Evolutionary conservation across 2,797 vertebrate genomes (phyloP).

Genomic region (Rhadinocentrus ornatus): DNA sequence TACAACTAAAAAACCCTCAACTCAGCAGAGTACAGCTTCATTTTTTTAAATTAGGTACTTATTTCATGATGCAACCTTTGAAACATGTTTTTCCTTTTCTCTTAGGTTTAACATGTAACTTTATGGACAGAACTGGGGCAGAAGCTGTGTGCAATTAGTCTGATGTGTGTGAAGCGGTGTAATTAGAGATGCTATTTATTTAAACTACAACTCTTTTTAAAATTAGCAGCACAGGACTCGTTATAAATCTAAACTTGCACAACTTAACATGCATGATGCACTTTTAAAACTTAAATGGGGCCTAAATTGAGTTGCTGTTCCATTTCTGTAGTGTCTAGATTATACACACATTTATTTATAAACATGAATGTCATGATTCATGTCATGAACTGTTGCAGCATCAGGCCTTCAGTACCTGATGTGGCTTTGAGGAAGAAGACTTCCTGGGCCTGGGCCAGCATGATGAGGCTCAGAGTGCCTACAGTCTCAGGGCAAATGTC

Average conservation of each 20-base stretch:
- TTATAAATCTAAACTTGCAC: conserved; percentile 17
- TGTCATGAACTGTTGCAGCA: background rate
- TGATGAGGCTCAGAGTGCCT: conserved; percentile 94
- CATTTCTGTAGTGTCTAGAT: background rate
- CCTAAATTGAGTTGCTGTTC: background rate
- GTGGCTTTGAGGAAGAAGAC: conserved; percentile 98
- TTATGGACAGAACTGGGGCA: conserved; percentile 61
- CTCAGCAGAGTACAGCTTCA: conserved; percentile 20
- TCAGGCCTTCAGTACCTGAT: conserved; percentile 83
- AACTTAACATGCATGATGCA: background rate
- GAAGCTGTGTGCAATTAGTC: conserved; percentile 37
- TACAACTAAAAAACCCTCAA: conserved; percentile 25
- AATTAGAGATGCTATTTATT: conserved; percentile 45
- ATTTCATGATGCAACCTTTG: conserved; percentile 36
- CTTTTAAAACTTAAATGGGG: conserved; percentile 14
- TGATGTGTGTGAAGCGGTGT: conserved; percentile 8
- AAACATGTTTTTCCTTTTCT: conserved; percentile 14
- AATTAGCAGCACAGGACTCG: conserved; percentile 17
- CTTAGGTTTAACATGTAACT: conserved; percentile 39
- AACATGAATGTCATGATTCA: background rate
- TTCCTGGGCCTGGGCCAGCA: conserved; percentile 98
- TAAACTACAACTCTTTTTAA: conserved; percentile 10
- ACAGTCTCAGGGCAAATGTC: conserved; percentile 97
- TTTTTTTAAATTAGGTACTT: conserved; percentile 1
- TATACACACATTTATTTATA: background rate